phyloP scores from a whole-genome alignment of 2,113 vertebrate genomes.

The Tragelaphus scriptus region DNA sequence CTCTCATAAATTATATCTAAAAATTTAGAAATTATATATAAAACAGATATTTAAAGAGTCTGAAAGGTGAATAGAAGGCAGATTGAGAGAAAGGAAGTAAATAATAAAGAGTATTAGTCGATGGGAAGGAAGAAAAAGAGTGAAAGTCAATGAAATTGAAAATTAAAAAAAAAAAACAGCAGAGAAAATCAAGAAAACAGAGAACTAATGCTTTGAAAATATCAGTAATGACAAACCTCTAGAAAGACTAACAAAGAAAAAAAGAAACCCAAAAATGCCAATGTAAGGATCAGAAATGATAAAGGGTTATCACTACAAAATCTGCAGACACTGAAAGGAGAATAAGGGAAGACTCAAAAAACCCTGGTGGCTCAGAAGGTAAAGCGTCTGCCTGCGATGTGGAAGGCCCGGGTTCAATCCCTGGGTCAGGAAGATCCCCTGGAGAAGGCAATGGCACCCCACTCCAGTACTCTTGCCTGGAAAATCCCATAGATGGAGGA shows the following conservation, averaged over 20 bases:
- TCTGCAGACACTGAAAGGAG: not conserved
- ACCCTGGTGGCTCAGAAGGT: not conserved
- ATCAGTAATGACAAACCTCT: not conserved
- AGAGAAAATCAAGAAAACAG: not conserved
- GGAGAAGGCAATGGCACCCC: not conserved
- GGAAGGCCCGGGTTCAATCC: not conserved
- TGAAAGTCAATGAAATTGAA: not conserved
- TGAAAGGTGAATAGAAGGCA: not conserved
- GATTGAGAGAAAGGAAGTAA: not conserved
- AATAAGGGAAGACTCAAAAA: not conserved
- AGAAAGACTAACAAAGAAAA: not conserved
- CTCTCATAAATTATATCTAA: not conserved
- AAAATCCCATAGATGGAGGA: not conserved
- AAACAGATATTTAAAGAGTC: slow-evolving; percentile 23
- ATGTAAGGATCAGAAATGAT: not conserved
- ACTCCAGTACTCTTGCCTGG: not conserved
- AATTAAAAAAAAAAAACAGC: not conserved
- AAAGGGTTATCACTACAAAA: not conserved
- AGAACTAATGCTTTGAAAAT: not conserved
- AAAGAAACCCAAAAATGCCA: not conserved
- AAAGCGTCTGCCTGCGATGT: not conserved
- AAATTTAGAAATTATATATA: not conserved
- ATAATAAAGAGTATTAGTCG: not conserved
- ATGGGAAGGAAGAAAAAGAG: not conserved
- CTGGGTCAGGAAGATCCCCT: not conserved